Conservation (phyloP, 2,888 invertebrate species). For the Falcaria lacertinaria region DNA sequence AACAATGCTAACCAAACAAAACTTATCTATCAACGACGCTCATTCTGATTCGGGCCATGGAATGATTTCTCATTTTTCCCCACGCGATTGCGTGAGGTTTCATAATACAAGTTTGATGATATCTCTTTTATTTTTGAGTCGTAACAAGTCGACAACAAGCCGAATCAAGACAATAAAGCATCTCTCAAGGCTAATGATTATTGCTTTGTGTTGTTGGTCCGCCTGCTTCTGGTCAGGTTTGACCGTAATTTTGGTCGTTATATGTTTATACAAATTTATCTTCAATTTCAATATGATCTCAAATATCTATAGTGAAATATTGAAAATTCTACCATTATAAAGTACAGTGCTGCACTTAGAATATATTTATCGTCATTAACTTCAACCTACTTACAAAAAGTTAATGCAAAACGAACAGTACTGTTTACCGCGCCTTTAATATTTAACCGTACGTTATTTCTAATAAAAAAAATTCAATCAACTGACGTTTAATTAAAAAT, state of each 20-base stretch:
- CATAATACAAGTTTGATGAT: constrained; percentile 67
- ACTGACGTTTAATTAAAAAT: no score
- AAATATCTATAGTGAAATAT: no score
- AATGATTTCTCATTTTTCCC: constrained; percentile 47
- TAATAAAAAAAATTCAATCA: no score
- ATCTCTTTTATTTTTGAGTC: constrained; percentile 58
- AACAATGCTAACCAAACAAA: constrained; percentile 14
- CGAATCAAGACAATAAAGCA: constrained; percentile 72
- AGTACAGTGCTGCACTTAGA: no score
- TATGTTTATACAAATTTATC: constrained; percentile 9
- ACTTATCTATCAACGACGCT: constrained; percentile 26
- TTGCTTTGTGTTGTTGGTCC: constrained; percentile 67
- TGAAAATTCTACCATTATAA: not conserved
- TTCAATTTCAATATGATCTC: not conserved
- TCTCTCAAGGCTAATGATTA: constrained; percentile 74
- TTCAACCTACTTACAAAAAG: no score
- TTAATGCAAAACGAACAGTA: no score
- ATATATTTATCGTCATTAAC: no score
- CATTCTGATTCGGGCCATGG: constrained; percentile 35
- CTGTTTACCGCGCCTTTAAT: no score
- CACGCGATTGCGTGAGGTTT: constrained; percentile 60
- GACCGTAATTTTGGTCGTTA: constrained; percentile 45
- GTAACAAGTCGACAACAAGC: constrained; percentile 75
- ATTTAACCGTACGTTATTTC: no score
- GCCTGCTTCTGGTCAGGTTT: constrained; percentile 52